Conservation (phyloP, 2,113 vertebrate species). For the Vimba vimba region DNA sequence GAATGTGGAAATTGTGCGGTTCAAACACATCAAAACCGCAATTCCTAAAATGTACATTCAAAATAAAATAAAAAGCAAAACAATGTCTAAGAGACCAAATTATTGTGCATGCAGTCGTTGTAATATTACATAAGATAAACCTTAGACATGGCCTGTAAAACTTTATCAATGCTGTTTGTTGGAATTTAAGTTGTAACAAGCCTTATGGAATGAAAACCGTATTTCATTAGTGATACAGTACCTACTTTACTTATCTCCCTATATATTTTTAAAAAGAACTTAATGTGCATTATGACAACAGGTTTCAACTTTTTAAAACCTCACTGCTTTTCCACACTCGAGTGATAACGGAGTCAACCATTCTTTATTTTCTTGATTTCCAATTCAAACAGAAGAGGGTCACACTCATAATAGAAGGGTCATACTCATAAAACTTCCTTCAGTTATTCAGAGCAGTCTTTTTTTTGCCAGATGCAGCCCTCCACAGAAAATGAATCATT, state of each 20-base stretch:
- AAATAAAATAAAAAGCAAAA: conserved; percentile 17
- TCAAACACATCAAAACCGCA: background rate
- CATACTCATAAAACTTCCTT: conserved; percentile 8
- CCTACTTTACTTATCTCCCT: background rate
- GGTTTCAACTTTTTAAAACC: background rate
- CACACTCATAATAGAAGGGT: background rate
- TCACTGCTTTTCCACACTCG: background rate
- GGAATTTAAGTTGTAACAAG: background rate
- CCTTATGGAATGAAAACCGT: background rate
- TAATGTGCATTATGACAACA: background rate
- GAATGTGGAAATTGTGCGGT: conserved; percentile 4
- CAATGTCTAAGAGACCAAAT: background rate
- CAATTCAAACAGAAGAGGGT: conserved; percentile 47
- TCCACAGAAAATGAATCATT: background rate
- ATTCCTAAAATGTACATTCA: background rate
- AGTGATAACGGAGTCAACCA: background rate
- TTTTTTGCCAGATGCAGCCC: background rate
- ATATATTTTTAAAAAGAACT: background rate
- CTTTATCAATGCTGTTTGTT: background rate
- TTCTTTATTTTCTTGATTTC: conserved; percentile 45
- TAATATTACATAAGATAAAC: background rate
- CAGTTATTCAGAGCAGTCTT: background rate
- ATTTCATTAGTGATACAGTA: background rate
- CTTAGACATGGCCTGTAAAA: background rate
- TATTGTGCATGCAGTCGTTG: background rate